Evolutionary conservation across 2,888 invertebrate species (phyloP).

Genomic region (Tridacna crocea): DNA sequence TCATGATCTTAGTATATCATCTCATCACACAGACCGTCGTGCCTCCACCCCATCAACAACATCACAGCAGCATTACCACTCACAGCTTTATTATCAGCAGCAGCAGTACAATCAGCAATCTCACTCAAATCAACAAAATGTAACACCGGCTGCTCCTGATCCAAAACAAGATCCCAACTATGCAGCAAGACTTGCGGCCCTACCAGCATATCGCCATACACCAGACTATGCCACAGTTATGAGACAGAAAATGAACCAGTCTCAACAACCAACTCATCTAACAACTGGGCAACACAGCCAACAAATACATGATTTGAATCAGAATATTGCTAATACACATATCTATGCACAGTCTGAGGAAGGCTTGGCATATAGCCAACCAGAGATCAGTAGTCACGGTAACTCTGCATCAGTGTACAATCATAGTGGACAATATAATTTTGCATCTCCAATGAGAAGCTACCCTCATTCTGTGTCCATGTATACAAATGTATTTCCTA

Average conservation of each 20-base stretch:
- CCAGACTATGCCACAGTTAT: slow-evolving; percentile 98
- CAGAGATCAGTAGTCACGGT: slow-evolving; percentile 59
- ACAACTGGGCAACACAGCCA: slow-evolving; percentile 35
- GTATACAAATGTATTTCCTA: slow-evolving; percentile 74
- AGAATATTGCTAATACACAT: slow-evolving; percentile 68
- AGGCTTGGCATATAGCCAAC: slow-evolving; percentile 66
- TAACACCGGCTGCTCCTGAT: slow-evolving; percentile 28
- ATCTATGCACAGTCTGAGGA: slow-evolving; percentile 71
- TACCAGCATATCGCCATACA: slow-evolving; percentile 88
- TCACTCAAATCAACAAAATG: slow-evolving; percentile 44
- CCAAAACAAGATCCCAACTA: slow-evolving; percentile 64
- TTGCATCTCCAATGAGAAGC: slow-evolving; percentile 70
- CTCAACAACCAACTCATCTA: slow-evolving; percentile 49
- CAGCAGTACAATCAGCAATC: slow-evolving; percentile 42
- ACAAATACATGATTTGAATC: slow-evolving; percentile 62
- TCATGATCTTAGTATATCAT: slow-evolving; percentile 46
- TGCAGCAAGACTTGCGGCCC: slow-evolving; percentile 68
- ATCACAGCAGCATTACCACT: slow-evolving; percentile 34
- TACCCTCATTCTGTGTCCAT: slow-evolving; percentile 70
- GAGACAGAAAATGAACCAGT: slow-evolving; percentile 86
- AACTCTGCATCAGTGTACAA: slow-evolving; percentile 50
- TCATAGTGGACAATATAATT: slow-evolving; percentile 72
- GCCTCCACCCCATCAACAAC: slow-evolving; percentile 36
- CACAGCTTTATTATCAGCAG: slow-evolving; percentile 36
- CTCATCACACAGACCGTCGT: slow-evolving; percentile 40